Conservation (phyloP, 2,113 vertebrate species). For the Scolopax mira region DNA sequence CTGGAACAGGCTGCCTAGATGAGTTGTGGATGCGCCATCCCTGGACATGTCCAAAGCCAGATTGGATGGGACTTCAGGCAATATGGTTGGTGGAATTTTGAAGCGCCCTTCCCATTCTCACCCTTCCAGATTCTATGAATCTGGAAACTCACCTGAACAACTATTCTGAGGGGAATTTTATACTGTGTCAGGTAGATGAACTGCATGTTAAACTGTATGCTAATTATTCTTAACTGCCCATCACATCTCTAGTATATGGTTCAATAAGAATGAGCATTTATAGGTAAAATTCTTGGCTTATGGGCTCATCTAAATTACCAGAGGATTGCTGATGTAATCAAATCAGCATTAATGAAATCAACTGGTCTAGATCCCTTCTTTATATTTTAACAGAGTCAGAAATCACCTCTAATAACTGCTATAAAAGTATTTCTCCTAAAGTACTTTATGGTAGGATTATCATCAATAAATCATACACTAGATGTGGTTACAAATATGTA, state of each 20-base stretch:
- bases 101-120: background rate
- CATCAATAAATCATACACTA: background rate
- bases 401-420: background rate
- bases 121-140: background rate
- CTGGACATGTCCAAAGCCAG: background rate
- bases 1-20: background rate
- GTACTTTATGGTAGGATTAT: background rate
- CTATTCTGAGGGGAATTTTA: background rate
- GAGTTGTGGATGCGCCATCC: background rate
- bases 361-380: background rate
- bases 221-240: background rate
- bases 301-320: background rate
- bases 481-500: background rate
- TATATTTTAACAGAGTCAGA: constrained; percentile 12
- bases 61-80: background rate
- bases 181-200: background rate
- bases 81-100: background rate
- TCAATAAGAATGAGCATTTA: background rate
- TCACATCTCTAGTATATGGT: background rate
- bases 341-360: background rate
- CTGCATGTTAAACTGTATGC: background rate
- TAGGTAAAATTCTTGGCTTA: constrained; percentile 24
- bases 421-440: constrained; percentile 16
- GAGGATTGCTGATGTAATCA: background rate
- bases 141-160: background rate